Conservation (phyloP, 2,888 invertebrate genomes). For the Bugulina stolonifera region DNA sequence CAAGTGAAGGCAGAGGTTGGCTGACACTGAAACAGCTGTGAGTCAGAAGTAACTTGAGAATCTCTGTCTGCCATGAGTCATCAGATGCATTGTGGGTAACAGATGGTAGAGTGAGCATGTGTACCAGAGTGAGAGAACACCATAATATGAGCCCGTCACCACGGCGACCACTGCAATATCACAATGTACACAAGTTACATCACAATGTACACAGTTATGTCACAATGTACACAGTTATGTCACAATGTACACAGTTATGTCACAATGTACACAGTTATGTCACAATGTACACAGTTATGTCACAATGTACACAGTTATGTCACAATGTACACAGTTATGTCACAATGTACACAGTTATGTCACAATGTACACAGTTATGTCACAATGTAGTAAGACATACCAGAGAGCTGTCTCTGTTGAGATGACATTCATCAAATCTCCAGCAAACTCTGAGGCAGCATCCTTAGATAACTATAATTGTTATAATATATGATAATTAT, state of each 20-base stretch:
- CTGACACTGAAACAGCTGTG: neutral
- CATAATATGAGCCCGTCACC: slow-evolving; percentile 11
- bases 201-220: too few relatives aligned
- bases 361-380: too few relatives aligned
- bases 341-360: too few relatives aligned
- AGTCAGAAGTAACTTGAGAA: neutral
- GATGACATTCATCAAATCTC: slow-evolving; percentile 24
- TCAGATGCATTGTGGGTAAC: neutral
- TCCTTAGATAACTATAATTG: neutral
- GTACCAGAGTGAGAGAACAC: slow-evolving; percentile 13
- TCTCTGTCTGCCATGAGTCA: slow-evolving; percentile 2
- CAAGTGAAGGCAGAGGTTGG: neutral
- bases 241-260: too few relatives aligned
- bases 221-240: too few relatives aligned
- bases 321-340: too few relatives aligned
- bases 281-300: too few relatives aligned
- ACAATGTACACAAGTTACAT: too few relatives aligned
- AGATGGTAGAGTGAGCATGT: neutral
- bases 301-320: too few relatives aligned
- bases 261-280: too few relatives aligned
- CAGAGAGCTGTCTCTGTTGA: neutral
- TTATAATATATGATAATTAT: neutral
- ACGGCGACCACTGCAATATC: neutral
- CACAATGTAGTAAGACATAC: too few relatives aligned
- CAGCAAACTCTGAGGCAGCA: slow-evolving; percentile 2